phyloP scores from a whole-genome alignment of 2,797 vertebrate genomes.

The Pseudotriccus pelzelni region DNA sequence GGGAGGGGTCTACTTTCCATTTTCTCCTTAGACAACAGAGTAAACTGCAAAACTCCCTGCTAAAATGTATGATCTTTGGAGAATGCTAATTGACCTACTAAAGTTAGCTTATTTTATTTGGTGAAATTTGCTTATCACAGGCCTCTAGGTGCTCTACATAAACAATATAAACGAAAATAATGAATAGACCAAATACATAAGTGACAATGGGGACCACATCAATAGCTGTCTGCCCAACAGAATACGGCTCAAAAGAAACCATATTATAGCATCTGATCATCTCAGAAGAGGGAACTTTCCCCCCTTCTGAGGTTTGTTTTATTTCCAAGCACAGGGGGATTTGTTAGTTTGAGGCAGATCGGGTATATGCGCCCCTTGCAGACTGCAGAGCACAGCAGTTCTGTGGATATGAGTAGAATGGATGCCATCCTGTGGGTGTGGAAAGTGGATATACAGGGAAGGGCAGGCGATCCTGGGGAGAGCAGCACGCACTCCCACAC shows the following conservation, averaged over 20 bases:
- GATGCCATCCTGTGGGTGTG: slow-evolving; percentile 13
- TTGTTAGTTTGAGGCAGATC: slow-evolving; percentile 54
- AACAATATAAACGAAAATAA: slow-evolving; percentile 68
- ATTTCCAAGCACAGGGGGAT: slow-evolving; percentile 43
- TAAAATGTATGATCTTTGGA: slow-evolving; percentile 59
- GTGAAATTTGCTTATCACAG: slow-evolving; percentile 66
- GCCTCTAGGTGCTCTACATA: slow-evolving; percentile 61
- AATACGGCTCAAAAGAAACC: not conserved
- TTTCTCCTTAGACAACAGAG: slow-evolving; percentile 36
- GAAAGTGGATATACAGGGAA: not conserved
- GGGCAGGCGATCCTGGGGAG: not conserved
- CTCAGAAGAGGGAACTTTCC: not conserved
- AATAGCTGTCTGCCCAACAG: slow-evolving; percentile 56
- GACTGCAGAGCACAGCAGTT: slow-evolving; percentile 35
- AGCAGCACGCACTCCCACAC: accelerated
- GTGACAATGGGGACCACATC: slow-evolving; percentile 62
- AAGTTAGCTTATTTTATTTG: slow-evolving; percentile 60
- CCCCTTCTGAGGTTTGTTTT: slow-evolving; percentile 10
- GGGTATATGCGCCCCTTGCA: not conserved
- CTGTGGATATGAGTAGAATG: not conserved
- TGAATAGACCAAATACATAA: slow-evolving; percentile 66
- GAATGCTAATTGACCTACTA: slow-evolving; percentile 67
- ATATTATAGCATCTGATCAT: slow-evolving; percentile 27
- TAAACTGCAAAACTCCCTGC: slow-evolving; percentile 23
- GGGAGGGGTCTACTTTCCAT: slow-evolving; percentile 19